A percentile compares a stretch with the other conserved stretches of the same genome.
Evolutionary conservation across 2,888 invertebrate species (phyloP).

Genomic region (Leuctra nigra): DNA sequence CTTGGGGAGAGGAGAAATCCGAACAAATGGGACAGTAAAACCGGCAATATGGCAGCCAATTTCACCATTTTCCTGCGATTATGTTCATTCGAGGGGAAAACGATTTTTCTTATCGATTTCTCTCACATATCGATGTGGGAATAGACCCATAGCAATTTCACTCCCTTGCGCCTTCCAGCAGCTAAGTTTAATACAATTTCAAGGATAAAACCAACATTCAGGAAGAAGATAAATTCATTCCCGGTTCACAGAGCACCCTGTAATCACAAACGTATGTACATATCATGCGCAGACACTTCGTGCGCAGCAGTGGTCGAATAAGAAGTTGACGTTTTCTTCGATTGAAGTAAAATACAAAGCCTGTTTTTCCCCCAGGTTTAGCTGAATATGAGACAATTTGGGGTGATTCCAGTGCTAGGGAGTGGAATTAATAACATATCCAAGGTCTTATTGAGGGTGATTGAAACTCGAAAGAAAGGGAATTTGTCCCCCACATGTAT

Average conservation of each 20-base stretch:
- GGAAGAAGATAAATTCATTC: too few relatives aligned
- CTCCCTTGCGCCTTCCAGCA: too few relatives aligned
- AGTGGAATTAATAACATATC: slow-evolving; percentile 13
- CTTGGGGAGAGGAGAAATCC: slow-evolving; percentile 16
- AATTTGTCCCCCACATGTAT: neutral
- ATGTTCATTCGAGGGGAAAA: slow-evolving; percentile 6
- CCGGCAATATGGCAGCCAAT: slow-evolving; percentile 26
- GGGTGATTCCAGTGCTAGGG: slow-evolving; percentile 3
- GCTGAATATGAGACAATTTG: neutral
- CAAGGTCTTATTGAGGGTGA: slow-evolving; percentile 12
- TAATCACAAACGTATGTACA: too few relatives aligned
- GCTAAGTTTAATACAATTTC: too few relatives aligned
- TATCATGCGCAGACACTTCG: too few relatives aligned
- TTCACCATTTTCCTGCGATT: slow-evolving; percentile 22
- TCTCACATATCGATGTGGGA: neutral
- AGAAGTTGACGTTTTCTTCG: too few relatives aligned
- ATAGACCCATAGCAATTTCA: too few relatives aligned
- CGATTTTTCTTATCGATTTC: slow-evolving; percentile 3
- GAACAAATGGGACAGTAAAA: slow-evolving; percentile 28
- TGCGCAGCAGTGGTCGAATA: too few relatives aligned
- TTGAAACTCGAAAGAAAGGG: slow-evolving; percentile 6
- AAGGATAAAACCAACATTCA: too few relatives aligned
- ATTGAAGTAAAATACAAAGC: too few relatives aligned
- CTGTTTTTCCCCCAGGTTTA: slow-evolving; percentile 1
- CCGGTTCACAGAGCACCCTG: too few relatives aligned